These are phyloP conservation scores for Marmota flaviventris DNA, from an alignment of 2,113 vertebrate genomes.

Conservation along the genomic window DNA sequence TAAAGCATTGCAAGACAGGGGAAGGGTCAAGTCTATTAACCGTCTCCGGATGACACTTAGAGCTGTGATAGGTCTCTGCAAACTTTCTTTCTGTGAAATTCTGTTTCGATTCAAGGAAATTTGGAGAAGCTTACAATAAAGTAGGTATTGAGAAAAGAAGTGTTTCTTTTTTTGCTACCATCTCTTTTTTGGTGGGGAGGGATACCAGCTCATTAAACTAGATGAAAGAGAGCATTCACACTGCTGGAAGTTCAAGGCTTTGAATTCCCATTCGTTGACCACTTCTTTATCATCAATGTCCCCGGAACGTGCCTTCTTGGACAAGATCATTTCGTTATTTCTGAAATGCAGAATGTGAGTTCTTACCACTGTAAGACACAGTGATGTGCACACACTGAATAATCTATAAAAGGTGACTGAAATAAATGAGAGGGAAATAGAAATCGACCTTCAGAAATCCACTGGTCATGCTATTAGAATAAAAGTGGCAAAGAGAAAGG, in stretches of 20 bases:
- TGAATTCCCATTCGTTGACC: background rate
- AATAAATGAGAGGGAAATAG: slow-evolving; percentile 46
- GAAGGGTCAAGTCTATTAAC: background rate
- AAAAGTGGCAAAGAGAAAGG: background rate
- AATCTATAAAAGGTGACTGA: background rate
- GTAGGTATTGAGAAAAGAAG: background rate
- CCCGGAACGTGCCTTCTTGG: background rate
- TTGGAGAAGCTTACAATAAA: background rate
- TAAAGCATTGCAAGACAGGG: background rate
- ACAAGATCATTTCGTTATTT: slow-evolving; percentile 31
- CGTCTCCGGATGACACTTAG: background rate
- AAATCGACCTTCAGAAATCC: slow-evolving; percentile 16
- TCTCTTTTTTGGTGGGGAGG: background rate
- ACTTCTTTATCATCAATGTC: background rate
- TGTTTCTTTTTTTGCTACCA: background rate
- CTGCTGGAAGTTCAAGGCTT: background rate
- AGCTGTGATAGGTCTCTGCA: background rate
- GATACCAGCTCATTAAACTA: background rate
- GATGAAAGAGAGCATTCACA: background rate
- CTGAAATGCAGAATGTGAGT: slow-evolving; percentile 22
- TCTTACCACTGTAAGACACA: background rate
- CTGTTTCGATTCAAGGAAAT: background rate
- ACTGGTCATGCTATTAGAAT: background rate
- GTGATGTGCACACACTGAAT: background rate
- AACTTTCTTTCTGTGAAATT: background rate